These are phyloP conservation scores for Cebidichthys violaceus DNA, from an alignment of 2,113 vertebrate genomes.

Conservation along the genomic window DNA sequence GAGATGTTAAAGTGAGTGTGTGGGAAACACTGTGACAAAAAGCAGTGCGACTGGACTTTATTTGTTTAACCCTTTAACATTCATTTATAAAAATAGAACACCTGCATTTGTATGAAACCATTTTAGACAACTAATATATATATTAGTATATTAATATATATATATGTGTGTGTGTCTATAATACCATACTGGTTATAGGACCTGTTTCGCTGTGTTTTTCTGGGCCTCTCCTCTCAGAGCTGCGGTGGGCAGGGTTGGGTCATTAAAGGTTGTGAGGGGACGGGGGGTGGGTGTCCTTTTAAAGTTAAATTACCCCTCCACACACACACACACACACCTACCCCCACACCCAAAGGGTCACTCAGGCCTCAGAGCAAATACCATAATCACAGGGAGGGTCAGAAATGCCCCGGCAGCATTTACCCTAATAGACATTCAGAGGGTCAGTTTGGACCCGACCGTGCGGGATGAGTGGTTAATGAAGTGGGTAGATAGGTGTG, in stretches of 20 bases:
- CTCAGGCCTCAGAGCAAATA: constrained; percentile 46
- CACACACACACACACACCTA: not conserved
- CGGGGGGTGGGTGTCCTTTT: not conserved
- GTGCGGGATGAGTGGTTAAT: too few relatives aligned
- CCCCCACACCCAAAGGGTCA: constrained; percentile 44
- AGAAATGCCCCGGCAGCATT: constrained; percentile 35
- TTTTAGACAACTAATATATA: too few relatives aligned
- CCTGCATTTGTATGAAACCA: not conserved
- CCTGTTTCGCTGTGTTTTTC: not conserved
- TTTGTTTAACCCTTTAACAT: not conserved
- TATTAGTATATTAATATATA: too few relatives aligned
- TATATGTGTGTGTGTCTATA: too few relatives aligned
- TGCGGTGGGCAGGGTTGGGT: not conserved
- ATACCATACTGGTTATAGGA: not conserved
- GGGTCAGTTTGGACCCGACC: not conserved
- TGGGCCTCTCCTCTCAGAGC: not conserved
- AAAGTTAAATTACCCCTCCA: constrained; percentile 11
- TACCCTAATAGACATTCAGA: not conserved
- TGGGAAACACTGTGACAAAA: too few relatives aligned
- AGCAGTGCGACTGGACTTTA: too few relatives aligned
- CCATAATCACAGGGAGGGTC: constrained; percentile 62
- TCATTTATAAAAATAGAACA: not conserved
- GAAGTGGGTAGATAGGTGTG: not conserved
- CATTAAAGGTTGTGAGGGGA: constrained; percentile 5
- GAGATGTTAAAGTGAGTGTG: not conserved